A percentile compares a stretch with the other conserved stretches of the same genome.
These are phyloP conservation scores for Trachelus stipa DNA, from an alignment of 2,888 invertebrate species.

Conservation along the genomic window DNA sequence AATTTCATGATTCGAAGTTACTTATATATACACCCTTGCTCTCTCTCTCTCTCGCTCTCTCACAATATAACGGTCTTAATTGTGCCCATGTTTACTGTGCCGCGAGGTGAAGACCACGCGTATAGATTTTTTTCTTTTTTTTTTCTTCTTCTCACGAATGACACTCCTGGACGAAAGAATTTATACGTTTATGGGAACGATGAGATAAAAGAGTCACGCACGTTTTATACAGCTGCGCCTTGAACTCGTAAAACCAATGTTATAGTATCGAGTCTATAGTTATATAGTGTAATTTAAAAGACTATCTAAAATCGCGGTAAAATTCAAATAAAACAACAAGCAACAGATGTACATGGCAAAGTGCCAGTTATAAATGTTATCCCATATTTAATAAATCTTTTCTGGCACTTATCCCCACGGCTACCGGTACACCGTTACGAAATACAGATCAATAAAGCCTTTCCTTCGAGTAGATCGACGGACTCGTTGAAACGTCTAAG, in stretches of 20 bases:
- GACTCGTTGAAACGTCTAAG: neutral
- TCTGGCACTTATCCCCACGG: neutral
- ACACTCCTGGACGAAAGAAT: neutral
- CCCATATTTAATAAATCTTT: neutral
- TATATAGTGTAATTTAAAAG: neutral
- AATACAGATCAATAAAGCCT: neutral
- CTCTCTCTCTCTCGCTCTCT: no score
- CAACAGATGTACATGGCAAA: constrained; percentile 36
- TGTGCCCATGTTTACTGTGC: neutral
- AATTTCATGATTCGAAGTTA: neutral
- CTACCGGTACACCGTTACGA: neutral
- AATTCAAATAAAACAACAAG: constrained; percentile 34
- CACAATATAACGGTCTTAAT: neutral
- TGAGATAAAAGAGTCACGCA: neutral
- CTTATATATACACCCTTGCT: neutral
- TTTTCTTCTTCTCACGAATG: neutral
- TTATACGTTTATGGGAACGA: neutral
- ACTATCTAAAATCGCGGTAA: neutral
- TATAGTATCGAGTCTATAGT: neutral
- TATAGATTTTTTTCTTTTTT: neutral
- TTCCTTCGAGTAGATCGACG: neutral
- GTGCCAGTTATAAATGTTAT: constrained; percentile 27
- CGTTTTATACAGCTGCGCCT: neutral
- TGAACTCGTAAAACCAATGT: neutral
- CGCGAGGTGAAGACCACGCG: neutral